Base-by-base conservation (phyloP, 53 echinoderm and acorn worm genomes). In the Glandiceps talaboti region DNA sequence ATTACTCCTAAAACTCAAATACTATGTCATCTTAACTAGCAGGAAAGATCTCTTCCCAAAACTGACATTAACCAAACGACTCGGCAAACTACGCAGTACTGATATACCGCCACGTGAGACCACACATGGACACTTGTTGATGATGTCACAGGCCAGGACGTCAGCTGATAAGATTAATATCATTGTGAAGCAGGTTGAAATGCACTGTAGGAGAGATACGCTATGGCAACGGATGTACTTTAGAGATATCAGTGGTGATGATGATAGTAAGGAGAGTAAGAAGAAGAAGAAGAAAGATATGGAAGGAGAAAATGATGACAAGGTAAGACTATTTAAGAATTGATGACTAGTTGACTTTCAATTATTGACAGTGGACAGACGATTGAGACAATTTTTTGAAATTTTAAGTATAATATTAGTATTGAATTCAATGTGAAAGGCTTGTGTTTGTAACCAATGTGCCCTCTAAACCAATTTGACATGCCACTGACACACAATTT, bases 21-120 rank as follows among this genome's bases (percentile, higher is more conserved):
- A 87, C 83, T 91, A 94, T 31, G 85, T 99, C 73, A 94, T 99
- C 30, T 87, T 99, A 31, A 93, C 93, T 1, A 94, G 87, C 33
- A 84, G 84, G 74, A 87, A 86, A 76, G 91, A 94, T 28, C 28
- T 93, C 64, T 91, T 79, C 45, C 95, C 95, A 0, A 82, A 28
- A 72, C 76, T 25, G 82, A 33, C 82, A 32, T 45, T 33, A 31
- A 31, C 73, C 32, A 26, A 82, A 26, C 27, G 31, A 31, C 76
- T 28, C 25, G 76, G 76, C 0, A 76, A n/a, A 27, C 82, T 72
- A 33, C 33, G 29, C 1, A 26, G 26, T n/a, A 10, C 31, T 25
- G 82, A 87, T 28, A 26, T 30, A 45, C 31, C 73, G n/a, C 30
- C 32, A 27, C 81, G 45, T 33, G 88, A 88, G n/a, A 82, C 30